Evolutionary conservation across 2,797 vertebrate species (phyloP).

Genomic region (Rhinophrynus dorsalis): DNA sequence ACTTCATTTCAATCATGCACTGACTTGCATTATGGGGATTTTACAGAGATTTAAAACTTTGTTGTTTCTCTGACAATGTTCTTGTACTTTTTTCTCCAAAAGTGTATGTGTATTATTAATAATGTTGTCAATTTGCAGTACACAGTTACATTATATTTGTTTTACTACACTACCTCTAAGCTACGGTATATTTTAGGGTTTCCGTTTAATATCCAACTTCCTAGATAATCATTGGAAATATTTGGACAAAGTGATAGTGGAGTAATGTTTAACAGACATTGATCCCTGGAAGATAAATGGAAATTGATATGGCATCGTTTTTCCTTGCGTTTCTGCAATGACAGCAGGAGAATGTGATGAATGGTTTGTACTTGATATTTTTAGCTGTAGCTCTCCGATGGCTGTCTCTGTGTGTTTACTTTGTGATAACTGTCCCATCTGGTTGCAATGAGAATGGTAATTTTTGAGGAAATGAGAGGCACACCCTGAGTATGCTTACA

Average conservation of each 20-base stretch:
- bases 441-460: slow-evolving; percentile 65
- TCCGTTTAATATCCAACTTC: background rate
- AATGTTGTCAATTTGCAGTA: too few relatives aligned
- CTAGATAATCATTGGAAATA: slow-evolving; percentile 31
- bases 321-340: slow-evolving; percentile 63
- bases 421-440: slow-evolving; percentile 66
- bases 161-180: too few relatives aligned
- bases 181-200: too few relatives aligned
- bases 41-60: too few relatives aligned
- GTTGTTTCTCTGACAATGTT: too few relatives aligned
- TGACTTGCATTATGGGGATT: too few relatives aligned
- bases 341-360: slow-evolving; percentile 58
- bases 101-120: too few relatives aligned
- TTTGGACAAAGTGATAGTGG: background rate
- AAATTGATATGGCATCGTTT: slow-evolving; percentile 38
- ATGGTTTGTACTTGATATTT: slow-evolving; percentile 65
- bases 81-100: too few relatives aligned
- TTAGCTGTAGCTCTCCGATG: slow-evolving; percentile 64
- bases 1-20: too few relatives aligned
- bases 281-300: slow-evolving; percentile 21
- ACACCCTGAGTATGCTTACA: slow-evolving; percentile 36
- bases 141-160: too few relatives aligned
- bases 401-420: slow-evolving; percentile 67
- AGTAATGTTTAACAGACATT: slow-evolving; percentile 10
- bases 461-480: slow-evolving; percentile 50